phyloP scores from a whole-genome alignment of 2,797 vertebrate genomes.

The Eidolon dupreanum region DNA sequence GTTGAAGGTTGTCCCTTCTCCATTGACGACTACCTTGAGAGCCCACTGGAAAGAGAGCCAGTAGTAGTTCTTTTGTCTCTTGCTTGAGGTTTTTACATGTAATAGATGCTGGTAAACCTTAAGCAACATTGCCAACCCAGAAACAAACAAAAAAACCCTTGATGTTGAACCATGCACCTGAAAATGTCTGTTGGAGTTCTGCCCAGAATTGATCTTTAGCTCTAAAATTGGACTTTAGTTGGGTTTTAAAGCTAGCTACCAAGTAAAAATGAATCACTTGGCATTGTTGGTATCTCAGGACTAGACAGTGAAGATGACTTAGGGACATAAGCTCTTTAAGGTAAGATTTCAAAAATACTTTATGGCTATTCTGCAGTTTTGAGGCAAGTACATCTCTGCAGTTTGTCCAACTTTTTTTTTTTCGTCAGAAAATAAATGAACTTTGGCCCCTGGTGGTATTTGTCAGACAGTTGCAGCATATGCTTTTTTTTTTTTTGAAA shows the following conservation, averaged over 20 bases:
- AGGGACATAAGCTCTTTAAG: neutral
- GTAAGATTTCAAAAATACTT: slow-evolving; percentile 30
- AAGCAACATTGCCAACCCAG: neutral
- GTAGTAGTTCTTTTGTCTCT: neutral
- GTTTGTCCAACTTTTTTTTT: neutral
- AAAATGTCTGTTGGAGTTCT: neutral
- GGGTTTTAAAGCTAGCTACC: slow-evolving; percentile 54
- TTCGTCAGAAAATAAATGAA: neutral
- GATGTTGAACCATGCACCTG: neutral
- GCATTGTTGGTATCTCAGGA: neutral
- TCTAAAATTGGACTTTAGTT: slow-evolving; percentile 49
- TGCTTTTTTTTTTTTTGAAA: slow-evolving; percentile 51
- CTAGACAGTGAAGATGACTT: slow-evolving; percentile 15
- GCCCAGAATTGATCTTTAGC: slow-evolving; percentile 15
- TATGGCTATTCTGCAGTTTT: neutral
- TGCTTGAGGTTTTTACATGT: neutral
- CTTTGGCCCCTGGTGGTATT: slow-evolving; percentile 24
- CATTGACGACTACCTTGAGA: neutral
- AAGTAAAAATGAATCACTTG: neutral
- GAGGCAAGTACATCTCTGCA: neutral
- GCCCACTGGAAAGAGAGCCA: neutral
- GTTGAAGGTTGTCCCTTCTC: neutral
- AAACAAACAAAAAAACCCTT: neutral
- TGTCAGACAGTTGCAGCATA: neutral
- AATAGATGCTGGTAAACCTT: neutral